Percentiles rank a stretch among this genome's conserved stretches.
phyloP scores from a whole-genome alignment of 1,140 invertebrate species.

The Ctenoplectra terminalis region DNA sequence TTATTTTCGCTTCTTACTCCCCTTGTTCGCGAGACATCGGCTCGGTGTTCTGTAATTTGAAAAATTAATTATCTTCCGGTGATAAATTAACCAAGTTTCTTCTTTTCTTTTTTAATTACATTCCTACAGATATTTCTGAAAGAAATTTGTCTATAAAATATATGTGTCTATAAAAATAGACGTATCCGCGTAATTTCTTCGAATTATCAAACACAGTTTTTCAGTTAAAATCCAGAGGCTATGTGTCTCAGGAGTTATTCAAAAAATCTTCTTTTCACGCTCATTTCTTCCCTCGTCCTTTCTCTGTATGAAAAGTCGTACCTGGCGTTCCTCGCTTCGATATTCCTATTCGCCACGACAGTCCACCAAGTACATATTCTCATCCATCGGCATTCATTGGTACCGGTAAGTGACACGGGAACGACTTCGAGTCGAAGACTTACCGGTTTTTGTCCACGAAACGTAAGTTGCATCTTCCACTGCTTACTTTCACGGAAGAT shows the following conservation, averaged over 20 bases:
- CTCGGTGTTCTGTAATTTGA: background rate
- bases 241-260: too few relatives aligned
- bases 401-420: background rate
- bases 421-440: background rate
- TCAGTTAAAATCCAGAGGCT: too few relatives aligned
- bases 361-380: background rate
- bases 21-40: background rate
- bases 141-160: too few relatives aligned
- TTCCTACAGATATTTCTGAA: too few relatives aligned
- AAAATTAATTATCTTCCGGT: constrained; percentile 5
- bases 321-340: background rate
- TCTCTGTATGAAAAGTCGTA: background rate
- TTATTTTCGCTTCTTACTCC: constrained; percentile 32
- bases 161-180: too few relatives aligned
- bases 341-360: too few relatives aligned
- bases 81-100: constrained; percentile 28
- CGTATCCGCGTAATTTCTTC: too few relatives aligned
- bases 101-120: too few relatives aligned
- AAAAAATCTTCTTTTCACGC: too few relatives aligned
- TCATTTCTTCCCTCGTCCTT: background rate
- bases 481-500: constrained; percentile 15
- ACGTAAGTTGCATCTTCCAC: constrained; percentile 16
- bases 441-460: background rate
- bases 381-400: background rate
- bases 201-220: too few relatives aligned